Conservation (phyloP, 1,140 invertebrate genomes). For the Anastatus disparis region DNA sequence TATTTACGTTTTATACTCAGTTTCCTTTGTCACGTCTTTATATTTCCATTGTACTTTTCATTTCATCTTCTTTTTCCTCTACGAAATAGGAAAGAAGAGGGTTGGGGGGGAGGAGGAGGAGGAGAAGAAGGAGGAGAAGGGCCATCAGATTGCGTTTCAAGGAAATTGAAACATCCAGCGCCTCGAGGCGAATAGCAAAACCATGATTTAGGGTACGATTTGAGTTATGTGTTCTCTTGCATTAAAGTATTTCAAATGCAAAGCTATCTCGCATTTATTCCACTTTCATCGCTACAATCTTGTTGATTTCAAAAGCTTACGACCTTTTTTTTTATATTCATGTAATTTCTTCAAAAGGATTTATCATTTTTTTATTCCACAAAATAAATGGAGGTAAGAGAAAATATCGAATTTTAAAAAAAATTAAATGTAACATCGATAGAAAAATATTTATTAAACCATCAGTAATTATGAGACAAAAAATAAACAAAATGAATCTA, state of each 20-base stretch:
- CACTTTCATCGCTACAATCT: constrained; percentile 17
- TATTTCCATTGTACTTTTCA: constrained; percentile 29
- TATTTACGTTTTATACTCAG: not conserved
- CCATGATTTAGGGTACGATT: constrained; percentile 64
- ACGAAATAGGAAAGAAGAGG: too few relatives aligned
- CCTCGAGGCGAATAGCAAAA: constrained; percentile 56
- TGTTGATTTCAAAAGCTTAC: constrained; percentile 11
- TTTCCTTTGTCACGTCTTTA: constrained; percentile 1
- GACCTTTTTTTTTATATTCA: constrained; percentile 15
- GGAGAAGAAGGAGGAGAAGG: too few relatives aligned
- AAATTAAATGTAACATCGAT: too few relatives aligned
- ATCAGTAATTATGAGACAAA: too few relatives aligned
- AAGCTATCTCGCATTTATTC: constrained; percentile 53
- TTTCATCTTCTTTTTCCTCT: constrained; percentile 43
- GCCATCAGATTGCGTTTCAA: constrained; percentile 64
- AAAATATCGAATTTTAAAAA: too few relatives aligned
- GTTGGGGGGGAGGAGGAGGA: too few relatives aligned
- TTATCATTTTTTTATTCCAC: too few relatives aligned
- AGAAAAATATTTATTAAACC: too few relatives aligned
- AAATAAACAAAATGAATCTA: too few relatives aligned
- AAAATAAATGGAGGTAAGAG: too few relatives aligned
- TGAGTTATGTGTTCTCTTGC: constrained; percentile 63
- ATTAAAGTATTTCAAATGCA: constrained; percentile 61
- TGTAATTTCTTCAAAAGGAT: constrained; percentile 22
- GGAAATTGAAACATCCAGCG: constrained; percentile 67